Base-by-base conservation (phyloP, 2,797 vertebrate species). In the Galago senegalensis region DNA sequence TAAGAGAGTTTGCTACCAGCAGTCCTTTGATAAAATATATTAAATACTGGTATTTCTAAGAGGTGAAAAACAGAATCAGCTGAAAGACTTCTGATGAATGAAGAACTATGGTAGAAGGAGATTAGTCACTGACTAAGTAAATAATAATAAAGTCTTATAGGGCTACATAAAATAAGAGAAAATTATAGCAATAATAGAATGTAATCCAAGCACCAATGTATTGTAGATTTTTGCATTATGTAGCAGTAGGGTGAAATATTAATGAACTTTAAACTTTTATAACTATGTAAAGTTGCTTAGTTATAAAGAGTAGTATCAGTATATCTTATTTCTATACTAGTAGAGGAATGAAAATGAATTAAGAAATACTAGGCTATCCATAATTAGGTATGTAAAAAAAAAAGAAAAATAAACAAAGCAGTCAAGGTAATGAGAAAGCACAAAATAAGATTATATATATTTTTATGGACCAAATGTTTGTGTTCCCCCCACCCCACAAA, bases 341-440 rank as follows among this genome's bases (percentile, higher is more conserved):
- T 37, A 63, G 61, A 90, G 37, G 34, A 79, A 77, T 9, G 11
- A 92, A 95, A 92, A 79, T 37, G 17, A 46, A 79, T 79, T 87
- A 83, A 77, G 92, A 72, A 87, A 93, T 85, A 89, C 21, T 61
- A 43, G 53, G 12, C 7, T 14, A 27, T 11, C 29, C 14, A 70
- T 87, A 95, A 83, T 89, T n/a, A 95, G 40, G 18, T 70, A 73
- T 80, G 49, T 73, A 93, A 83, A 14, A 79, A 93, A 14, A 79
- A 10, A 69, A 86, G 46, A 89, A 85, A 94, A 95, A 70, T 12
- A 82, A 73, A 84, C 27, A 70, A 8, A 34, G 69, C 21, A 87
- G 9, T 56, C 20, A 92, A 46, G 56, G 14, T 23, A 65, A 72
- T 53, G 56, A 89, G 86, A 81, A 94, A 77, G n/a, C 29, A 86